Conservation (phyloP, 2,888 invertebrate genomes). For the Orthosia gothica region DNA sequence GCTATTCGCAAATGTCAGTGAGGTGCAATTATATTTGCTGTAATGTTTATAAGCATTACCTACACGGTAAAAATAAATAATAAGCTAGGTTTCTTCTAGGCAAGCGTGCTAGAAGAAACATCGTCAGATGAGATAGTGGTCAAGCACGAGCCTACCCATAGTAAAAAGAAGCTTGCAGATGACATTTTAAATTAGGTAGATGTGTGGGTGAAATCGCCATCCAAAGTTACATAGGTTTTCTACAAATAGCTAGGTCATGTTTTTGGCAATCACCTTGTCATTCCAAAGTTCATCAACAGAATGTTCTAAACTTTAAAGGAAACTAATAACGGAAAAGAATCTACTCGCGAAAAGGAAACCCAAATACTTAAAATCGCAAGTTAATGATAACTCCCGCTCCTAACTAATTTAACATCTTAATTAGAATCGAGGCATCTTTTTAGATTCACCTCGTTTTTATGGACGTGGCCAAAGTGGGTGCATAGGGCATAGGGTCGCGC, state of each 20-base stretch:
- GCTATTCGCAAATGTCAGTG: too few relatives aligned
- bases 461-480: conserved; percentile 75
- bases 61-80: too few relatives aligned
- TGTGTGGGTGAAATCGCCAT: not conserved
- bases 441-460: conserved; percentile 68
- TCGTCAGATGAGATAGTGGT: too few relatives aligned
- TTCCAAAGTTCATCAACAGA: not conserved
- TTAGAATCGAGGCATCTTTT: conserved; percentile 55
- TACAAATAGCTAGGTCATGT: not conserved
- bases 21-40: too few relatives aligned
- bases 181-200: too few relatives aligned
- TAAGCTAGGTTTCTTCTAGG: too few relatives aligned
- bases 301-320: conserved; percentile 1
- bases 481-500: conserved; percentile 79
- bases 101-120: too few relatives aligned
- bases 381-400: conserved; percentile 22
- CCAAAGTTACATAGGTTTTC: too few relatives aligned
- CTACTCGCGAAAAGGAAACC: conserved; percentile 12
- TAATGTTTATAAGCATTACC: too few relatives aligned
- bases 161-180: too few relatives aligned
- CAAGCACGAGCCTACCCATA: too few relatives aligned
- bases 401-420: conserved; percentile 44
- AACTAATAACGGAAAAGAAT: conserved; percentile 7
- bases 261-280: not conserved
- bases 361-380: conserved; percentile 19